Conservation (phyloP, 2,113 vertebrate species). For the Mystacornis crossleyi region DNA sequence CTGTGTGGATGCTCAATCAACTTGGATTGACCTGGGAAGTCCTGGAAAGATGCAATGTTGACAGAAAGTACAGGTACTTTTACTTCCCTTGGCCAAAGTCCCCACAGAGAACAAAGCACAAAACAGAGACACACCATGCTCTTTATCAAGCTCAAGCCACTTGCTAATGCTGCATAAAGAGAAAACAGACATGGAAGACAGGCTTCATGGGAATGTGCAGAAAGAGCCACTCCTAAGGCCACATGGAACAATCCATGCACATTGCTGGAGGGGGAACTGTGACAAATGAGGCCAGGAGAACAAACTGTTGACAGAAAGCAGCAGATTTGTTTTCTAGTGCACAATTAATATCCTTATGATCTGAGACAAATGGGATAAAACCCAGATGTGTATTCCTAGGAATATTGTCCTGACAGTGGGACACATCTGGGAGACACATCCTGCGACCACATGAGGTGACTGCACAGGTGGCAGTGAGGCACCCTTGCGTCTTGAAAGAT, state of each 20-base stretch:
- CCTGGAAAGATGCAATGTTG: neutral
- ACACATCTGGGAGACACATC: neutral
- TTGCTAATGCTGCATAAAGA: neutral
- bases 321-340: neutral
- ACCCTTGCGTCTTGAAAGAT: neutral
- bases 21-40: accelerated
- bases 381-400: neutral
- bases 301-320: neutral
- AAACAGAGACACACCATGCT: neutral
- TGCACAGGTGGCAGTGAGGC: neutral
- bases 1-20: accelerated
- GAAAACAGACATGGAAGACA: neutral
- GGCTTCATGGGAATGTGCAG: neutral
- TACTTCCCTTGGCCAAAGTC: neutral
- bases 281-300: neutral
- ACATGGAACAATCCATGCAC: neutral
- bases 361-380: neutral
- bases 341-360: neutral
- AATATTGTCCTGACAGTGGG: neutral
- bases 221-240: neutral
- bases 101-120: neutral
- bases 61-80: neutral
- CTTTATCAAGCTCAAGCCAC: neutral
- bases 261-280: neutral
- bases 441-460: neutral